Evolutionary conservation across 2,888 invertebrate genomes (phyloP), one percentile per base, ranked within the genome.

Genomic region (Steinernema scapterisci): DNA sequence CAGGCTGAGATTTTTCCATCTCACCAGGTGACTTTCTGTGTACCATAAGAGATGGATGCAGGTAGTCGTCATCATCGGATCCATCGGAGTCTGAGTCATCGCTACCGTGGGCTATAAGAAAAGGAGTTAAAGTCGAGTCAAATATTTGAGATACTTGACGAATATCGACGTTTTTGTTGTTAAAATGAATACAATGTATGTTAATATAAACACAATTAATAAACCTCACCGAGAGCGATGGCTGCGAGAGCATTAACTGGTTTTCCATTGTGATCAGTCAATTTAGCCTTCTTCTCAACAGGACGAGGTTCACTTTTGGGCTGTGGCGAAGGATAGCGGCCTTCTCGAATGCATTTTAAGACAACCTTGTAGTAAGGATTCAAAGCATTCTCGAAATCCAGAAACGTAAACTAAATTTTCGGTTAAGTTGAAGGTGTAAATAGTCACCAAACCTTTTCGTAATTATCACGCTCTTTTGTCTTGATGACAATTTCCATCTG

Each of bases 401-500:
- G 16, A 13, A 63, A 63, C 1, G 5, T 16, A 63, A 63, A 63
- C 63, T 63, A 27, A 63, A 63, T 5, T 38, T 38, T n/a, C 48
- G 45, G 45, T n/a, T n/a, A 7, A 48, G n/a, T 7, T 48, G 13
- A 3, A 7, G 16, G 3, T 16, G 7, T 3, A 48, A 48, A 48
- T 5, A 7, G 19, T 16, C 7, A 48, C 19, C 44, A 19, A 9
- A 81, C 81, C 74, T 78, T 81, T 43, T 81, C 82, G n/a, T n/a
- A n/a, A 0, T 82, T 84, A 44, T 78, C 77, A 52, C 81, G 91
- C 89, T 99, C 97, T 89, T 97, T 97, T 3, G 96, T 94, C 89
- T 97, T 97, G 81, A 99, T 92, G 11, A 97, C 91, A 82, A 99
- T 96, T 90, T 99, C 97, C 97, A 99, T 97, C 89, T 99, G 99